Evolutionary conservation across 2,888 invertebrate genomes (phyloP), one percentile per base, ranked within the genome.

Genomic region (Exocentrus adspersus): DNA sequence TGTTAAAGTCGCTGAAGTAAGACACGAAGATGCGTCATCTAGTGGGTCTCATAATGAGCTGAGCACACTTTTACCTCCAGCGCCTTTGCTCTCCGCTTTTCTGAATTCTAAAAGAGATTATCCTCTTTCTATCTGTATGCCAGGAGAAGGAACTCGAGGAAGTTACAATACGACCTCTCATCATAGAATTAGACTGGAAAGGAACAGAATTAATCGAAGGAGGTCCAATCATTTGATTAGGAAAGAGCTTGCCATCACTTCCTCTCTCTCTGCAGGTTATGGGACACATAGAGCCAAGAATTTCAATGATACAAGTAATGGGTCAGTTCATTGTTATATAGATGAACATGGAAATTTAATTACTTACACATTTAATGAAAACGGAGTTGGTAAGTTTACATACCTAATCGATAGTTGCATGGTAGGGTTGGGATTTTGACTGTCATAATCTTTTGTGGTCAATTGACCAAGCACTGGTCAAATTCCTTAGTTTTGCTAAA

Each of bases 311-410:
- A 93, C 93, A 0, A 87, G 86, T 1, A 92, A 94, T 74, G 94
- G 93, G 9, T 92, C 94, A 1, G 90, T 93, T 41, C 94, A 95
- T 81, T 93, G 91, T 79, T 94, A 93, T 76, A 89, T 91, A 80
- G 94, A 95, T 76, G 94, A 94, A 78, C 88, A 89, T 74, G 94
- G 93, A 42, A 92, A 93, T 75, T 94, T 94, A 92, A 88, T 93
- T 83, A 92, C 93, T 0, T 92, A 92, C 75, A 92, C 93, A 0
- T 95, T 95, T 78, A 92, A 94, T 74, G 92, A 93, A 74, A 91
- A 90, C 72, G 89, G 90, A 71, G 61, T 54, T 14, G 87, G 88
- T 72, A 68, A 69, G 69, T 68, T n/a, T n/a, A n/a, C n/a, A n/a
- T n/a, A n/a, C 14, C 32, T 10, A 32, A 32, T 5, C 7, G 7